Conservation (phyloP, 1,140 invertebrate species). For the Tetranychus urticae region DNA sequence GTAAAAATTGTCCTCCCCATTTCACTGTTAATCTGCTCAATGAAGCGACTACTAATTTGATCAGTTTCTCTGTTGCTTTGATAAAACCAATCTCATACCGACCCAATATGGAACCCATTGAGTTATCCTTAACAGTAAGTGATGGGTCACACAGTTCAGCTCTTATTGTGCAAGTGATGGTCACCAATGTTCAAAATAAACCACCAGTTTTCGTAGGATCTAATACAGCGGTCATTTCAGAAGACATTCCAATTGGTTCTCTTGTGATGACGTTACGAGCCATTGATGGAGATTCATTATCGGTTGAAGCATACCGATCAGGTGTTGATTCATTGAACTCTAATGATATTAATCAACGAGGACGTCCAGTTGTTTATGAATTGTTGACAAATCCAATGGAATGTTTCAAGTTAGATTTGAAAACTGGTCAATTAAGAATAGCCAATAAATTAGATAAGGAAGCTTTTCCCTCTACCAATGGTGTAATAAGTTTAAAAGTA, state of each 20-base stretch:
- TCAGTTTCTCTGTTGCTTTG: constrained; percentile 1
- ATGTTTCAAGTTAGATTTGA: constrained; percentile 52
- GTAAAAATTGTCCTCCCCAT: constrained; percentile 6
- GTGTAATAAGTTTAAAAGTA: constrained; percentile 38
- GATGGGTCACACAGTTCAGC: constrained; percentile 48
- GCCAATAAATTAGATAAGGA: constrained; percentile 60
- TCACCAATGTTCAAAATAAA: constrained; percentile 33
- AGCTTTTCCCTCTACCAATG: constrained; percentile 45
- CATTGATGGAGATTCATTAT: constrained; percentile 40
- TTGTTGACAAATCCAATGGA: constrained; percentile 47
- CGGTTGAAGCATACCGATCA: neutral
- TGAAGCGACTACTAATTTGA: neutral
- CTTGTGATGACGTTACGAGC: constrained; percentile 50
- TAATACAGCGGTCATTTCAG: constrained; percentile 47
- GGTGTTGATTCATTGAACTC: neutral
- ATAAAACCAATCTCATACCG: neutral
- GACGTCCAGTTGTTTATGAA: neutral
- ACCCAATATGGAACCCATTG: neutral
- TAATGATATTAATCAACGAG: neutral
- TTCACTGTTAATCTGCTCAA: neutral
- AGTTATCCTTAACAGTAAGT: neutral
- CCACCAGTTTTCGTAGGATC: constrained; percentile 49
- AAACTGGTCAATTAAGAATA: constrained; percentile 50
- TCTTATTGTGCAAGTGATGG: constrained; percentile 43
- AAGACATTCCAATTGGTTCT: constrained; percentile 55